Base-by-base conservation (phyloP, 1,140 invertebrate genomes). In the Vanessa atalanta region DNA sequence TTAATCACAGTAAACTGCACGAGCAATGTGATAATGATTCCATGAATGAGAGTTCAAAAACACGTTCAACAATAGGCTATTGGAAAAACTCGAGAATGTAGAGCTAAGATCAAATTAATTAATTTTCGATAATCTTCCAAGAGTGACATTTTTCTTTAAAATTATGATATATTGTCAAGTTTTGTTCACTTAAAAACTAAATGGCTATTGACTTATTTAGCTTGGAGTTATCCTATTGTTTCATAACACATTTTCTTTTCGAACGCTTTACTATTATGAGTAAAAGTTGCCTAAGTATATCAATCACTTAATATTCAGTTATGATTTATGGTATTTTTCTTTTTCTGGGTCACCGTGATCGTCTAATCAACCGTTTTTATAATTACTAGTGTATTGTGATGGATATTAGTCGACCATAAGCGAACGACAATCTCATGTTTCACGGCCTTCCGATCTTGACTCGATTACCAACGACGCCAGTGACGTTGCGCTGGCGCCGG, bases 401-500 rank as follows among this genome's bases (percentile, higher is more conserved):
- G 85, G 76, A 82, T 83, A 81, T 80, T 78, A 84, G 80, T 79
- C 77, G 79, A 88, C 84, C 86, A 84, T 80, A 76, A 88, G 81
- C 86, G 86, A 87, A 81, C 83, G 82, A 83, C 80, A 82, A 83
- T 86, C 81, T 92, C 88, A 82, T 75, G 80, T 91, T 92, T 86
- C 90, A 82, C 79, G 90, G 78, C 90, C 90, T 92, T 92, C 88
- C 87, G 77, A 76, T 83, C 82, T 79, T 80, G 85, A 89, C 84
- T 91, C 88, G 86, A 87, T 92, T 92, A 89, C 90, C 83, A 83
- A 71, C 82, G 89, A 82, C 88, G 88, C 83, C 87, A 79, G 79
- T 85, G 88, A 88, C 86, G 86, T 82, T 83, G 82, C 81, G 77
- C 83, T 79, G 89, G 89, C 89, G 90, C 88, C 88, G 79, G 78